Evolutionary conservation across 1,140 invertebrate species (phyloP).

Genomic region (Formica selysi): DNA sequence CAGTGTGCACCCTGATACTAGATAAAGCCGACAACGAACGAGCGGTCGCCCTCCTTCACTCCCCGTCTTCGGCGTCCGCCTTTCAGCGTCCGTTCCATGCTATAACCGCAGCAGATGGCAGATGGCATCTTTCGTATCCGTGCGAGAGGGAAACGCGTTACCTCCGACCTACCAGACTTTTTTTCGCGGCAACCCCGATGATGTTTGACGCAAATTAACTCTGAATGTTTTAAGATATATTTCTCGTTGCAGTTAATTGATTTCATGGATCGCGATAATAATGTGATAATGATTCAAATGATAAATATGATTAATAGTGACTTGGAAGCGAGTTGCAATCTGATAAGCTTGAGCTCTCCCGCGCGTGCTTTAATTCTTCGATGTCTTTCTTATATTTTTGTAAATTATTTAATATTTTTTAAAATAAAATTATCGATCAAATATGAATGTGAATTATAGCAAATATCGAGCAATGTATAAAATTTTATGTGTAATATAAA

Average conservation of each 20-base stretch:
- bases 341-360: neutral
- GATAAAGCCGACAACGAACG: conserved; percentile 71
- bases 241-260: too few relatives aligned
- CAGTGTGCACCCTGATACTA: conserved; percentile 73
- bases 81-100: conserved; percentile 30
- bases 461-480: neutral
- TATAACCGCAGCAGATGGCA: conserved; percentile 66
- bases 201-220: conserved; percentile 3
- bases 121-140: conserved; percentile 54
- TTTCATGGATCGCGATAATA: too few relatives aligned
- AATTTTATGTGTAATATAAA: neutral
- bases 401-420: neutral
- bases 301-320: too few relatives aligned
- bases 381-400: too few relatives aligned
- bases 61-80: neutral
- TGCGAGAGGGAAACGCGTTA: conserved; percentile 19
- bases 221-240: too few relatives aligned
- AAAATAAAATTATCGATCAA: neutral
- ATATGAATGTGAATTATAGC: too few relatives aligned
- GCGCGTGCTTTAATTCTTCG: neutral
- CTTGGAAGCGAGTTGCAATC: too few relatives aligned
- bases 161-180: conserved; percentile 35
- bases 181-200: neutral
- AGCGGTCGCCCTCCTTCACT: conserved; percentile 15
- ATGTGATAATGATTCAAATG: too few relatives aligned